Conservation (phyloP, 1,140 invertebrate species). For the Platyscapa corneri region DNA sequence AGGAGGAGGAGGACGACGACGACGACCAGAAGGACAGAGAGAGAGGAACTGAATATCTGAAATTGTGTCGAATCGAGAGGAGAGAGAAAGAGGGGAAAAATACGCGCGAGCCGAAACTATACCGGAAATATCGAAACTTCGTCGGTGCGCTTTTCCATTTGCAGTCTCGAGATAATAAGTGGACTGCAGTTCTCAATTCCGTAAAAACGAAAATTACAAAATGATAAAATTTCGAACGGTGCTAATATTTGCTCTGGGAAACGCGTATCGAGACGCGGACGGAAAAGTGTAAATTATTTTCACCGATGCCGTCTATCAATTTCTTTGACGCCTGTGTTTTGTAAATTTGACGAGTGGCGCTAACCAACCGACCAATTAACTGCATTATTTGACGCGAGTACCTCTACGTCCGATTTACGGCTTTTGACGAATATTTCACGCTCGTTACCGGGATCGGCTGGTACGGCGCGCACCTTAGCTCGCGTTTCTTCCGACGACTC, state of each 20-base stretch:
- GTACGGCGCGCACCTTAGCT: neutral
- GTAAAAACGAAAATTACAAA: neutral
- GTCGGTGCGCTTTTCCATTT: neutral
- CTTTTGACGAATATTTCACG: neutral
- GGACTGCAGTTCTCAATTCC: neutral
- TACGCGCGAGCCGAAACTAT: constrained; percentile 4
- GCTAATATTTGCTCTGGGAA: neutral
- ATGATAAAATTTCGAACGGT: neutral
- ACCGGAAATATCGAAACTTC: constrained; percentile 12
- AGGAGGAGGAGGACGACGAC: neutral
- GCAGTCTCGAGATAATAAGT: neutral
- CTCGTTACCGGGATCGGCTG: neutral
- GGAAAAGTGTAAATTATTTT: neutral
- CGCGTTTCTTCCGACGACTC: no score
- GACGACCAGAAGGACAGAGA: neutral
- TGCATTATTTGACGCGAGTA: neutral
- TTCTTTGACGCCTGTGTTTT: neutral
- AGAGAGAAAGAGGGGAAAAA: neutral
- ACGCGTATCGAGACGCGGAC: no score
- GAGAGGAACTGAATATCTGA: neutral
- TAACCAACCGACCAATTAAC: neutral
- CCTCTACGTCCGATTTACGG: neutral
- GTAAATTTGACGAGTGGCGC: neutral
- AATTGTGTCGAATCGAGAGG: constrained; percentile 26
- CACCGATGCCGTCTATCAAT: neutral